These are phyloP conservation scores for Sinodicranocentrus sp. DNA, from an alignment of 2,888 invertebrate genomes.

Conservation along the genomic window DNA sequence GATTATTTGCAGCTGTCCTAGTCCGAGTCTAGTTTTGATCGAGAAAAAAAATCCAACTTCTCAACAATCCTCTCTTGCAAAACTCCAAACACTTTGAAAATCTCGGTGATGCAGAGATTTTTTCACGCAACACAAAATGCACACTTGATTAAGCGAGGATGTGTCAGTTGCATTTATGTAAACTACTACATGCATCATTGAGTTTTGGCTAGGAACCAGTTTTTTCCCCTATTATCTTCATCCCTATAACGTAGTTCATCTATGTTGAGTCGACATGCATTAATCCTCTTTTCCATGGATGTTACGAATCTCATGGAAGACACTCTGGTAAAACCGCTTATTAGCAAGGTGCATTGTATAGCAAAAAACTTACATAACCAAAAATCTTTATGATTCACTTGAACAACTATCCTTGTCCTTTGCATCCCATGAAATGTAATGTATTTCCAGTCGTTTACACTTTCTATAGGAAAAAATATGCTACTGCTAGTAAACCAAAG, in stretches of 20 bases:
- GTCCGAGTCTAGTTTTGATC: not conserved
- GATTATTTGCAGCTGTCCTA: slow-evolving; percentile 54
- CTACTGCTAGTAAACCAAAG: too few species aligned
- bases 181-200: slow-evolving; percentile 57
- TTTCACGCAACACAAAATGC: slow-evolving; percentile 52
- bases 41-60: not conserved
- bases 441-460: too few species aligned
- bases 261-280: too few species aligned
- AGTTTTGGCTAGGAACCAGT: slow-evolving; percentile 55
- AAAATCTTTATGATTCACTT: slow-evolving; percentile 41
- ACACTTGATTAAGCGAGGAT: slow-evolving; percentile 49
- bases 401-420: slow-evolving; percentile 10
- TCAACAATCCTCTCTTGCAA: not conserved
- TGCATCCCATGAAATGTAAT: not conserved
- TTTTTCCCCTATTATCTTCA: slow-evolving; percentile 17
- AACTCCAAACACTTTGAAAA: slow-evolving; percentile 29
- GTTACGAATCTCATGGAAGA: too few species aligned
- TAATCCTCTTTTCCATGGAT: too few species aligned
- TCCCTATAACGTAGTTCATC: not conserved
- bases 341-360: slow-evolving; percentile 27
- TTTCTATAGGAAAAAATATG: too few species aligned
- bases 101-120: slow-evolving; percentile 36
- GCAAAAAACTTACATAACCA: not conserved
- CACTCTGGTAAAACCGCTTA: slow-evolving; percentile 25
- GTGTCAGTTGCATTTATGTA: slow-evolving; percentile 61